Percentiles rank a stretch among this genome's conserved stretches.
Conservation (phyloP, 2,113 vertebrate species). For the Gnathonemus echidnorhynchus region DNA sequence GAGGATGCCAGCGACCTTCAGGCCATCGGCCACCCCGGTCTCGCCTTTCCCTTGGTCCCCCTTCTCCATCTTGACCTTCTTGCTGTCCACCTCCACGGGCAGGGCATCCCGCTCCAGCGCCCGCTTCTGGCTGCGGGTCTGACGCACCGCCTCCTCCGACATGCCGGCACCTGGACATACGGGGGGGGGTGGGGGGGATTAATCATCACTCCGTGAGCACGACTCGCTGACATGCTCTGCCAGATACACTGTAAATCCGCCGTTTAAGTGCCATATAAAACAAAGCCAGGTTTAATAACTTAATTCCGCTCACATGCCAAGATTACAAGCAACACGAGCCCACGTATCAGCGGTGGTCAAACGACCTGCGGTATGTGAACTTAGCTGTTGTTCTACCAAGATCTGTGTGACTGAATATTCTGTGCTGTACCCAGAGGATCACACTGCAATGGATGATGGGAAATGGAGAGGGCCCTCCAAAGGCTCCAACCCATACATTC, state of each 20-base stretch:
- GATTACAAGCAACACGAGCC: neutral
- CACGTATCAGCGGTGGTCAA: neutral
- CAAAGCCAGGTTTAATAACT: neutral
- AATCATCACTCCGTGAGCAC: neutral
- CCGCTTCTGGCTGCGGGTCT: conserved; percentile 90
- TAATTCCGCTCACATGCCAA: neutral
- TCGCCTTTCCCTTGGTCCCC: conserved; percentile 44
- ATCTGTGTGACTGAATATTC: neutral
- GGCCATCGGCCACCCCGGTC: conserved; percentile 47
- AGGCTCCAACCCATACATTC: neutral
- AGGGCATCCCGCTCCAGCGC: conserved; percentile 73
- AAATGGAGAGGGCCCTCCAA: neutral
- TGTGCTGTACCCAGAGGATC: neutral
- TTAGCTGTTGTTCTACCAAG: neutral
- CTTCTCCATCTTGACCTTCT: conserved; percentile 79
- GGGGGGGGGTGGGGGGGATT: neutral
- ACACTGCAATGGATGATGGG: neutral
- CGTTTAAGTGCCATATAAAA: neutral
- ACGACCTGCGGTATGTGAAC: neutral
- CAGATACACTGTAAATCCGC: neutral
- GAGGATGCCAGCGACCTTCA: conserved; percentile 63
- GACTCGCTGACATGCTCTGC: neutral
- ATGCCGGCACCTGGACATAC: conserved; percentile 60
- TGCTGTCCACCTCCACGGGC: conserved; percentile 67
- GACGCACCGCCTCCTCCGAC: conserved; percentile 87